Conservation (phyloP, 2,888 invertebrate species). For the Ernsta delagoae region DNA sequence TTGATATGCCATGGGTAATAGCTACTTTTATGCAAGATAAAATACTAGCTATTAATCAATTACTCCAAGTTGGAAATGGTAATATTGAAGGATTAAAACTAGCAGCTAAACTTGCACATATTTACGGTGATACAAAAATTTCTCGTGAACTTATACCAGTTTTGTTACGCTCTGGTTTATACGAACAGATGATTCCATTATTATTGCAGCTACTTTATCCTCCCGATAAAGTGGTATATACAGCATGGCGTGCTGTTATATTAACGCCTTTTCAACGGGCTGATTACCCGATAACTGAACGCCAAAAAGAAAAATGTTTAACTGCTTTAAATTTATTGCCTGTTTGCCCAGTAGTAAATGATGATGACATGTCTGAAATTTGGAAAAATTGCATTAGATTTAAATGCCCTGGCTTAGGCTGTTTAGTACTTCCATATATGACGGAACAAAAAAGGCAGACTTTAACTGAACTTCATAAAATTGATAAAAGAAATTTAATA, state of each 20-base stretch:
- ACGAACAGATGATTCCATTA: slow-evolving; percentile 73
- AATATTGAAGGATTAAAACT: slow-evolving; percentile 68
- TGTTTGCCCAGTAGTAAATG: slow-evolving; percentile 72
- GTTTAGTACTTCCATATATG: slow-evolving; percentile 77
- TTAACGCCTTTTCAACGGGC: slow-evolving; percentile 76
- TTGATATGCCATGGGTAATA: slow-evolving; percentile 79
- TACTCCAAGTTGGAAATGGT: slow-evolving; percentile 62
- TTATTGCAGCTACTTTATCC: slow-evolving; percentile 63
- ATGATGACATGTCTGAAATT: slow-evolving; percentile 74
- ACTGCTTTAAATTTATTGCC: slow-evolving; percentile 75
- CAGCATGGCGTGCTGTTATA: slow-evolving; percentile 75
- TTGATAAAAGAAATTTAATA: slow-evolving; percentile 75
- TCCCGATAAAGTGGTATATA: slow-evolving; percentile 63
- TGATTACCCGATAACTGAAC: slow-evolving; percentile 78
- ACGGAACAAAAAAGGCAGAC: slow-evolving; percentile 64
- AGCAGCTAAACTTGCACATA: slow-evolving; percentile 62
- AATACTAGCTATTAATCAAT: slow-evolving; percentile 67
- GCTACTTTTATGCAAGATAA: slow-evolving; percentile 75
- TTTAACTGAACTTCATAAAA: slow-evolving; percentile 69
- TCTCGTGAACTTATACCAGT: slow-evolving; percentile 63
- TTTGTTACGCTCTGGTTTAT: slow-evolving; percentile 61
- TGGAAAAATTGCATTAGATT: slow-evolving; percentile 78
- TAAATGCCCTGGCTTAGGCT: slow-evolving; percentile 74
- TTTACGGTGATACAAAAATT: slow-evolving; percentile 63
- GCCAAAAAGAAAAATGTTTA: slow-evolving; percentile 72